These are phyloP conservation scores for Cyanoramphus novaezelandiae DNA, from an alignment of 2,113 vertebrate genomes.

Conservation along the genomic window DNA sequence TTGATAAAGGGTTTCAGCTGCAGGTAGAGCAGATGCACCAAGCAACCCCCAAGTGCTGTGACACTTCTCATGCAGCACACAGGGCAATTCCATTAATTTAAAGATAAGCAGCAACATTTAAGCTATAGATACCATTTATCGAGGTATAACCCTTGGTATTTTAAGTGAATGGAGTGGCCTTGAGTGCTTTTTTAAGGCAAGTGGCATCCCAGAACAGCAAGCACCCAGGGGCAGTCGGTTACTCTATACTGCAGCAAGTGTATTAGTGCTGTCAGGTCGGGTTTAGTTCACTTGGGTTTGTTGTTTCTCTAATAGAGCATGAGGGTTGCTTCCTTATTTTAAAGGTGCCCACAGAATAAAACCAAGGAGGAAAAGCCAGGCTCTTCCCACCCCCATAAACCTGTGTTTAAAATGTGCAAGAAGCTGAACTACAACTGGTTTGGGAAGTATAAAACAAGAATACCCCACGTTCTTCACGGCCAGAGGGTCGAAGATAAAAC, in stretches of 20 bases:
- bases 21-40: background rate
- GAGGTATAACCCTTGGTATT: background rate
- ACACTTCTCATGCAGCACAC: background rate
- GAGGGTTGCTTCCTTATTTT: background rate
- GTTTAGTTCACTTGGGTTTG: background rate
- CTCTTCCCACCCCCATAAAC: background rate
- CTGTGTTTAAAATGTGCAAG: background rate
- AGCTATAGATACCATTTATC: background rate
- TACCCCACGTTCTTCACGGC: accelerated
- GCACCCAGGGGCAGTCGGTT: accelerated
- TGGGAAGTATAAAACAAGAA: background rate
- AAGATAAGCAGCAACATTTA: background rate
- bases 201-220: background rate
- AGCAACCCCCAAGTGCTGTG: accelerated
- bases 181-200: background rate
- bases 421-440: accelerated
- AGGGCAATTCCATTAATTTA: background rate
- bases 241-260: background rate
- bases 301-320: background rate
- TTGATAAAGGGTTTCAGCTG: background rate
- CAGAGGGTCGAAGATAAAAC: background rate
- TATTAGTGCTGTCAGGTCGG: background rate
- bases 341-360: background rate
- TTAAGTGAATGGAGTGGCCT: background rate
- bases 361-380: background rate